A percentile compares a stretch with the other conserved stretches of the same genome.
Conservation (phyloP, 1,140 invertebrate genomes). For the Metopolophium dirhodum region DNA sequence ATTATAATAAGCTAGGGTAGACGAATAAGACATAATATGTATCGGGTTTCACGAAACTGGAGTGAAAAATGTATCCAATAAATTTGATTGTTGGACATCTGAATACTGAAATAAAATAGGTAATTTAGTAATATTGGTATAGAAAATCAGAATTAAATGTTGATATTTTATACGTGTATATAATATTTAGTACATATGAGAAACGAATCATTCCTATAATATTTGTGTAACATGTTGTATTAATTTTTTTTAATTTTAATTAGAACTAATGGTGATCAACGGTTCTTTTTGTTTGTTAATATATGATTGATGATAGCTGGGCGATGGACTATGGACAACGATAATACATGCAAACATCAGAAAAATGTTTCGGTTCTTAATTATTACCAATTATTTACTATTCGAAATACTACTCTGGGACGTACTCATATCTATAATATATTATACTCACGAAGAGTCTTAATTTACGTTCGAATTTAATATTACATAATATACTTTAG, state of each 20-base stretch:
- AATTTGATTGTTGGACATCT: not conserved
- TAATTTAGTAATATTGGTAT: not conserved
- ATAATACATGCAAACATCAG: not conserved
- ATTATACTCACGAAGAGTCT: not conserved
- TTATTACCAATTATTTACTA: not conserved
- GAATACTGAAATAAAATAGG: not conserved
- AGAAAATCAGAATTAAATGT: not conserved
- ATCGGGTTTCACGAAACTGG: not conserved
- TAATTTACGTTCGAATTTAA: not conserved
- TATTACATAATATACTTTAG: not conserved
- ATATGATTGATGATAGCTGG: not conserved
- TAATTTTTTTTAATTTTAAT: not conserved
- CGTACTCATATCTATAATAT: not conserved
- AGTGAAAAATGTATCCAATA: not conserved
- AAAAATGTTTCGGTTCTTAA: not conserved
- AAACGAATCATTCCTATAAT: no score
- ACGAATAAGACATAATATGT: not conserved
- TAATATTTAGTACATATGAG: no score
- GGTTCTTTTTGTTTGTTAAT: not conserved
- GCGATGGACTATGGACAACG: not conserved
- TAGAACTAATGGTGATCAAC: not conserved
- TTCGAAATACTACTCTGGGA: not conserved
- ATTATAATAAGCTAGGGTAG: not conserved
- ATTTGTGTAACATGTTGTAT: not conserved
- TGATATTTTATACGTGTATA: not conserved